Evolutionary conservation across 1,140 invertebrate genomes (phyloP), one percentile per base, ranked within the genome.

Genomic region (Drusus annulatus): DNA sequence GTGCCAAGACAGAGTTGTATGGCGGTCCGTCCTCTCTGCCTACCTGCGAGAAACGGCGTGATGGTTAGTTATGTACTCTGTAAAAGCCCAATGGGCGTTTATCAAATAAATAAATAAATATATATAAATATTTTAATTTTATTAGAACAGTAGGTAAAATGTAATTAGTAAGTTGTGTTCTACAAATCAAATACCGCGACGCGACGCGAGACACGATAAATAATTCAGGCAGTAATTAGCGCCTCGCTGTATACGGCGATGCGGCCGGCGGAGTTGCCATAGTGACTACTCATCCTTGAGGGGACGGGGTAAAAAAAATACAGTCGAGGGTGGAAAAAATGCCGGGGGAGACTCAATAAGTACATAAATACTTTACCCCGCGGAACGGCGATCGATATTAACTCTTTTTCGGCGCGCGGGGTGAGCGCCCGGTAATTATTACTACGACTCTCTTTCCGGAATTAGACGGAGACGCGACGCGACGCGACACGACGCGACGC

Each of bases 361-460:
- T 81, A 82, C 83, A 80, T 83, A 83, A 83, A 83, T 83, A 83
- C 83, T 80, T 50, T 60, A 76, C 76, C 75, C 87, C 85, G 88
- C 87, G 87, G 89, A 90, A 89, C 88, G 88, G 87, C 89, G 89
- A 90, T 90, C 89, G 89, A 90, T 90, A 90, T 90, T 90, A 90
- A 90, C 89, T 90, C 89, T 90, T 90, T 90, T 89, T 77, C 28
- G 75, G 60, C 58, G 76, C 73, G 76, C 73, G 79, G 81, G 60
- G 82, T 79, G 80, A 77, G 82, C 73, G 76, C 52, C 71, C 56
- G 25, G 82, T 81, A 81, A 81, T 83, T 80, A 83, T 58, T 23
- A 74, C 23, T 58, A 83, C 69, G 36, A 74, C 23, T 58, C 76
- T 45, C 68, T 62, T 58, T 21, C 36, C 36, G 36, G 45, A 83